phyloP scores from a whole-genome alignment of 2,797 vertebrate species.

The Enteromius radiatus region DNA sequence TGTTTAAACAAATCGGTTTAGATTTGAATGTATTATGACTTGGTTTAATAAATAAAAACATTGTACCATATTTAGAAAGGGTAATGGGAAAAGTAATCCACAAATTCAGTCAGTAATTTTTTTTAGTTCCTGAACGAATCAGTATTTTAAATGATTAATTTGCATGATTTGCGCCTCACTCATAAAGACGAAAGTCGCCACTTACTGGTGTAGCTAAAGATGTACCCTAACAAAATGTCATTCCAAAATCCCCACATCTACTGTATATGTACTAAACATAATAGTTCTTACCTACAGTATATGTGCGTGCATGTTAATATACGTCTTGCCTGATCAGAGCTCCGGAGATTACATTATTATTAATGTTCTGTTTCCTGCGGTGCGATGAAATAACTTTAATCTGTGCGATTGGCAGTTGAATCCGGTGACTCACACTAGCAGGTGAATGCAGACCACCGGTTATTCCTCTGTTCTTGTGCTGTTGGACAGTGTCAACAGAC shows the following conservation, averaged over 20 bases:
- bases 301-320: neutral
- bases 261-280: neutral
- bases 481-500: neutral
- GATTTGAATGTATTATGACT: neutral
- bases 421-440: conserved; percentile 51
- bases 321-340: neutral
- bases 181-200: neutral
- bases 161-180: neutral
- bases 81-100: neutral
- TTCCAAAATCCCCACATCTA: neutral
- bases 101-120: neutral
- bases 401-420: conserved; percentile 42
- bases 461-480: neutral
- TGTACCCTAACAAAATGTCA: neutral
- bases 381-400: conserved; percentile 61
- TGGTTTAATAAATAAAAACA: neutral
- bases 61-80: neutral
- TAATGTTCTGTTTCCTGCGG: conserved; percentile 65
- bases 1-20: neutral
- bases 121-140: neutral
- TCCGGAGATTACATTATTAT: conserved; percentile 12
- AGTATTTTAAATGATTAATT: neutral
- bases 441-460: conserved; percentile 44
- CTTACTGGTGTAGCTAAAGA: neutral
- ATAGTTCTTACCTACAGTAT: neutral